phyloP scores from a whole-genome alignment of 2,797 vertebrate species.

The Netta rufina region DNA sequence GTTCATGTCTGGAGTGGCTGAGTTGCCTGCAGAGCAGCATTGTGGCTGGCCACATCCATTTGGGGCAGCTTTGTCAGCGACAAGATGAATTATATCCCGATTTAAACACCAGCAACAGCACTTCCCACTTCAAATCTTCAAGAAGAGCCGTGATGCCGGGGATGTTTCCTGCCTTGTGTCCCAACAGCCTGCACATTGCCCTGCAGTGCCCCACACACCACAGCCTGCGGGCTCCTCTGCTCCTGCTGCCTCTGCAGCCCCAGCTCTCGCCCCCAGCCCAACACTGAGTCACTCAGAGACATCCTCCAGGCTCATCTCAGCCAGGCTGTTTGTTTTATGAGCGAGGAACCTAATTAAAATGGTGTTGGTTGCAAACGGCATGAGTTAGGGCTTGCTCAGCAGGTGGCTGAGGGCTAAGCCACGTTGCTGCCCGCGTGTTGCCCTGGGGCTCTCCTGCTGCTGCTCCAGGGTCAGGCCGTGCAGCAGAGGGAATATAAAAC shows the following conservation, averaged over 20 bases:
- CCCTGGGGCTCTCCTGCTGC: background rate
- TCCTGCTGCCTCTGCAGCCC: background rate
- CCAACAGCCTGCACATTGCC: background rate
- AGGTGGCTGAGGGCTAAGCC: background rate
- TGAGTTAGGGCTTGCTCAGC: accelerated
- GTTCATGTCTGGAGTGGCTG: background rate
- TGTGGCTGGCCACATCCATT: accelerated
- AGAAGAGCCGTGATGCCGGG: background rate
- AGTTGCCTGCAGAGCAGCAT: accelerated
- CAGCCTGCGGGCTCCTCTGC: background rate
- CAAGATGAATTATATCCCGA: background rate
- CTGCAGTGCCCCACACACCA: background rate
- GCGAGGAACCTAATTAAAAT: background rate
- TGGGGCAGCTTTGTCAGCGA: accelerated
- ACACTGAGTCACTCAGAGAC: accelerated
- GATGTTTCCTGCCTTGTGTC: background rate
- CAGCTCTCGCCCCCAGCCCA: accelerated
- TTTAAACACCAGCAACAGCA: background rate
- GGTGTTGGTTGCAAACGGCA: background rate
- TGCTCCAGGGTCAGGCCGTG: background rate
- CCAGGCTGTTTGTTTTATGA: background rate
- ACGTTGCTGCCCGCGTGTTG: background rate
- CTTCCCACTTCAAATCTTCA: background rate
- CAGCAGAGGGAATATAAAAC: background rate
- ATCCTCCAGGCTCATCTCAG: accelerated